A percentile compares a stretch with the other conserved stretches of the same genome.
phyloP scores from a whole-genome alignment of 2,888 invertebrate genomes.

The Drosophila fungiperda region DNA sequence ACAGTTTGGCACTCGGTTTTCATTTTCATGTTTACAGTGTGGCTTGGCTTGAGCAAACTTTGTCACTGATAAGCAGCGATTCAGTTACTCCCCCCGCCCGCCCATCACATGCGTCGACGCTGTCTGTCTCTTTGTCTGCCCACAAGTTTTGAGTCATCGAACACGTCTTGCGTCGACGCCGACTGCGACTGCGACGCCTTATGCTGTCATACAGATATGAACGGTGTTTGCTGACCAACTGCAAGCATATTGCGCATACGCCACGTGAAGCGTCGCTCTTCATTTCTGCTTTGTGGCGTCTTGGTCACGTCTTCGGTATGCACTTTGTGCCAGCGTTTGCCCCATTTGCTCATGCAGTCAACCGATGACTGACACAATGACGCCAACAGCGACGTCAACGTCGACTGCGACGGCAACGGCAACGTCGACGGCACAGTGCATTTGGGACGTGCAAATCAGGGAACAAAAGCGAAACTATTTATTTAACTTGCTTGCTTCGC shows the following conservation, averaged over 20 bases:
- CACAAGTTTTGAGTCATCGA: conserved; percentile 56
- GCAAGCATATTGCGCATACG: conserved; percentile 68
- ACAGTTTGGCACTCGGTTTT: conserved; percentile 18
- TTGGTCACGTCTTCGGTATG: conserved; percentile 73
- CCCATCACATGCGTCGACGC: too few species aligned
- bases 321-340: conserved; percentile 57
- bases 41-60: conserved; percentile 69
- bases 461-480: conserved; percentile 39
- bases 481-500: conserved; percentile 5
- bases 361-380: conserved; percentile 12
- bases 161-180: conserved; percentile 49
- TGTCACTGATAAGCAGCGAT: conserved; percentile 67
- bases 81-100: background rate
- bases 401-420: background rate
- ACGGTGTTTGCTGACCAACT: conserved; percentile 43
- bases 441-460: conserved; percentile 50
- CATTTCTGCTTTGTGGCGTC: conserved; percentile 44
- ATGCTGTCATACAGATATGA: conserved; percentile 51
- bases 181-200: conserved; percentile 13
- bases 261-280: conserved; percentile 49
- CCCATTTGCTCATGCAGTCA: conserved; percentile 48
- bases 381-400: background rate
- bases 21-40: conserved; percentile 38
- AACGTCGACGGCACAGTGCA: conserved; percentile 29
- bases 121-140: conserved; percentile 13